Evolutionary conservation across 2,888 invertebrate species (phyloP), one percentile per base, ranked within the genome.

Genomic region (Scaptomyza reducta): DNA sequence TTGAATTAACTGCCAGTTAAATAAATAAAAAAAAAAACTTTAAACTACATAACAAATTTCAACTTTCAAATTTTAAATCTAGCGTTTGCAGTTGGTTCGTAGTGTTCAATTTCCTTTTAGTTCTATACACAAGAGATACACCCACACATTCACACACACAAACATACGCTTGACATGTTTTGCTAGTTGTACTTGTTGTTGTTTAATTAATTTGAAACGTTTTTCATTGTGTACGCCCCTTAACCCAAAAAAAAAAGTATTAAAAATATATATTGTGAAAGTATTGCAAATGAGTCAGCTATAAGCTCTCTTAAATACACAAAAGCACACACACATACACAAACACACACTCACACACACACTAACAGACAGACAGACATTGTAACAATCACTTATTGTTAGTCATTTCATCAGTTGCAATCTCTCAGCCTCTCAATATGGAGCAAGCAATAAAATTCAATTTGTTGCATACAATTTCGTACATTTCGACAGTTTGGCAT

Each of bases 391-490:
- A 77, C 56, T 59, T 51, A 77, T 72, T 77, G 84, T 77, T 83
- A 74, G 84, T 80, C 84, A 77, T 83, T 84, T 71, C 64, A 71
- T 58, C 57, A 56, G 65, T 27, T 64, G 64, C 62, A 44, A 50
- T 51, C 55, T 60, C 63, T 50, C 16, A 10, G 16, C 40, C 16
- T 40, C 68, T 53, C 70, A 71, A 77, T 62, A 74, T 78, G 72
- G 79, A 59, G 57, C 76, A 81, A 73, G 76, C 70, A 79, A 87
- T 87, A 85, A 82, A 87, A 81, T 81, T 68, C 80, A 85, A 87
- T 85, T 74, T 83, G 87, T 83, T 79, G 80, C 80, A 77, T 86
- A 67, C 79, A 75, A 75, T 79, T 86, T 79, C 54, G 44, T 73
- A 70, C 83, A 73, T 85, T 73, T 86, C 31, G 35, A 54, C 61